Percentiles rank a stretch among this genome's conserved stretches.
phyloP scores from a whole-genome alignment of 1,140 invertebrate species.

The Drosophila truncata region DNA sequence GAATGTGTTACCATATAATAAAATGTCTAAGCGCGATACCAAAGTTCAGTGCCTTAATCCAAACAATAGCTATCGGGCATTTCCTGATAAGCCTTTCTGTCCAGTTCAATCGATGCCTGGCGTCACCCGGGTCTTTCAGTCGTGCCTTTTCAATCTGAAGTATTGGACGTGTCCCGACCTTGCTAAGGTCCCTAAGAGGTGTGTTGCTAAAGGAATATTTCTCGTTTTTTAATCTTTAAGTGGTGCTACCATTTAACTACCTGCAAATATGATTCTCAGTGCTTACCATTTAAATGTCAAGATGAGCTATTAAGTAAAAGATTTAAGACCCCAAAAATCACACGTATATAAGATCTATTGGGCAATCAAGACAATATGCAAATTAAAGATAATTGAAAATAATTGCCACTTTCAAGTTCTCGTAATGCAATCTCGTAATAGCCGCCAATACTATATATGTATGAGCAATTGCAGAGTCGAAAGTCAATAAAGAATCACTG shows the following conservation, averaged over 20 bases:
- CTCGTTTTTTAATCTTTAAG: constrained; percentile 1
- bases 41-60: constrained; percentile 65
- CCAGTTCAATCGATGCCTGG: background rate
- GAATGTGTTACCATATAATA: constrained; percentile 16
- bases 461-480: constrained; percentile 4
- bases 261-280: background rate
- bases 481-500: constrained; percentile 2
- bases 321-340: background rate
- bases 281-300: background rate
- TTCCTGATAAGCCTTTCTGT: constrained; percentile 55
- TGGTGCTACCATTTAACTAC: constrained; percentile 2
- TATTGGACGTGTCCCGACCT: constrained; percentile 35
- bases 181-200: constrained; percentile 13
- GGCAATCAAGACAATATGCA: constrained; percentile 21
- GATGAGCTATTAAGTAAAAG: background rate
- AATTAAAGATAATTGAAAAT: constrained; percentile 29
- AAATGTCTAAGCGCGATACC: constrained; percentile 52
- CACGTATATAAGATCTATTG: constrained; percentile 1
- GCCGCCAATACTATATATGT: background rate
- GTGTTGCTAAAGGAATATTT: constrained; percentile 12
- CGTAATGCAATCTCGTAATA: constrained; percentile 20
- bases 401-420: constrained; percentile 8
- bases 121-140: constrained; percentile 32
- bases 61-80: constrained; percentile 29
- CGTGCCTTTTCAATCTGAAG: constrained; percentile 1